Base-by-base conservation (phyloP, 2,797 vertebrate genomes). In the Micrastur ruficollis region DNA sequence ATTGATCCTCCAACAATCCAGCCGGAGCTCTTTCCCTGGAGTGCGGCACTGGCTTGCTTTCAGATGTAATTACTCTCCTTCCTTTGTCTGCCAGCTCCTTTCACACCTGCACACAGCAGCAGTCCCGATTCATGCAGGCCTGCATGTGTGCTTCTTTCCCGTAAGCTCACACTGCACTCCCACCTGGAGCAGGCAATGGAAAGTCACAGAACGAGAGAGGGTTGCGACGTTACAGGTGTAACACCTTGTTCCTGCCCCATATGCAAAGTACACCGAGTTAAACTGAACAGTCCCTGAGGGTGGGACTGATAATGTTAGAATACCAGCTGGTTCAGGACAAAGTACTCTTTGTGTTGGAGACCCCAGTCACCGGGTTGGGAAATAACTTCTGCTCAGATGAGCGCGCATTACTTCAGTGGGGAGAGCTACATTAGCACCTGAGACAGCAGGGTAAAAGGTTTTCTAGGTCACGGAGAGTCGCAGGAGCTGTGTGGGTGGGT, bases 91-190 rank as follows among this genome's bases (percentile, higher is more conserved):
- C 79, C 46, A 58, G 31, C 18, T 80, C 42, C 52, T 61, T 81
- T 32, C 38, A 53, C 47, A 47, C 16, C 47, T 40, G 62, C 53
- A 81, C 72, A 34, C 8, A 72, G 61, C 68, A 63, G 47, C 16
- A 8, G 14, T 20, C 55, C 34, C 0, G 0, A 8, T 14, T 34
- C 52, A 44, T 0, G 2, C 2, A 3, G 32, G 15, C 29, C 56
- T 5, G 6, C 3, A 9, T 25, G 16, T 2, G 2, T n/a, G 32
- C n/a, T 84, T 47, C 59, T 68, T 55, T 36, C 55, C 32, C 8
- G 1, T 27, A n/a, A 90, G 19, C 32, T 73, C 8, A 0, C 23
- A n/a, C 47, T 21, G 11, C 1, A 1, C 14, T 36, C 52, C 68
- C 2, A 2, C 23, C 36, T 14, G 22, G 12, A 40, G 53, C 1